Conservation (phyloP, 2,797 vertebrate genomes). For the Cynodonichthys magdalenae region DNA sequence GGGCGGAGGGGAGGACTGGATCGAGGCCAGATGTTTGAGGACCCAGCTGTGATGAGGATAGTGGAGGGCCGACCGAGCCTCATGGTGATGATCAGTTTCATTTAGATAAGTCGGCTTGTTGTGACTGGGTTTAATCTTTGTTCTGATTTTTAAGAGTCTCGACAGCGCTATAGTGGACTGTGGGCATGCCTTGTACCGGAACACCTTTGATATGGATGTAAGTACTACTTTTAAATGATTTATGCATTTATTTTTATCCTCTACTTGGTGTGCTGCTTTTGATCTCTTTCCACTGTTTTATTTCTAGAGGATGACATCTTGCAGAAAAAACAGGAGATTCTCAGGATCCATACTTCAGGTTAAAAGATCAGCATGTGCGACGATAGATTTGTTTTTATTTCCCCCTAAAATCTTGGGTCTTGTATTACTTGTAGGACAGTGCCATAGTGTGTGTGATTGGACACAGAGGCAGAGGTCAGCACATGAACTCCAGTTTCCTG, state of each 20-base stretch:
- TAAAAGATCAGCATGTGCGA: neutral
- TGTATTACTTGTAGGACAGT: constrained; percentile 66
- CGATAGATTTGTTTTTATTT: neutral
- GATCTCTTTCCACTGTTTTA: neutral
- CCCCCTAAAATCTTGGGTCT: constrained; percentile 4
- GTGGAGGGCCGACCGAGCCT: constrained; percentile 81
- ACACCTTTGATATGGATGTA: constrained; percentile 72
- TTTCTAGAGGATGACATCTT: constrained; percentile 65
- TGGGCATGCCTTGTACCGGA: constrained; percentile 72
- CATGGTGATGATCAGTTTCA: constrained; percentile 77
- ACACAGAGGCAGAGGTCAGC: constrained; percentile 66
- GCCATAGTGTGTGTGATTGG: constrained; percentile 81
- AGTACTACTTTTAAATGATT: constrained; percentile 42
- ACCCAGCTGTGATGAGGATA: constrained; percentile 88
- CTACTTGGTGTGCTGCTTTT: neutral
- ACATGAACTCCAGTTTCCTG: constrained; percentile 53
- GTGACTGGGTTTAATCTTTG: neutral
- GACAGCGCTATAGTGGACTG: constrained; percentile 89
- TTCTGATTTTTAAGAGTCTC: constrained; percentile 75
- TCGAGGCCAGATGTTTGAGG: constrained; percentile 80
- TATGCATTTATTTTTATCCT: neutral
- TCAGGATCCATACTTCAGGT: constrained; percentile 80
- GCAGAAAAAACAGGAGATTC: constrained; percentile 60
- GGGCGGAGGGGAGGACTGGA: constrained; percentile 43
- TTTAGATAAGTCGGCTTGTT: neutral